A percentile compares a stretch with the other conserved stretches of the same genome.
Evolutionary conservation across 2,888 invertebrate genomes (phyloP).

Genomic region (Napeogenes inachia): DNA sequence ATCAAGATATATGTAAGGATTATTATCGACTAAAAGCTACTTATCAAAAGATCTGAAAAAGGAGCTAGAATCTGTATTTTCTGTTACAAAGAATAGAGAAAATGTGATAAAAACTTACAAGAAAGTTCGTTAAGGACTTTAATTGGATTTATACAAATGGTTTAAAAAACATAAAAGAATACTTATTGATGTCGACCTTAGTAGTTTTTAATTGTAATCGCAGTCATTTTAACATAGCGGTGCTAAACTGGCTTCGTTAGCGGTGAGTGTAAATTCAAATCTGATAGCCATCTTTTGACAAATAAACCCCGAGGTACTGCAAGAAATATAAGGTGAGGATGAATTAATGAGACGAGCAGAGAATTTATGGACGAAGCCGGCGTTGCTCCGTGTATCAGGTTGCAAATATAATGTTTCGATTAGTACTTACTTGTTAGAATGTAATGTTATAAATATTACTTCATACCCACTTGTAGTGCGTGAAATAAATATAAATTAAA

Average conservation of each 20-base stretch:
- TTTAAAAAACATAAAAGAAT: neutral
- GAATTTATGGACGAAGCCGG: conserved; percentile 27
- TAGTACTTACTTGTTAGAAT: neutral
- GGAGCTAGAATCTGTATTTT: no score
- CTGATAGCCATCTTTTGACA: conserved; percentile 29
- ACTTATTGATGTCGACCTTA: conserved; percentile 2
- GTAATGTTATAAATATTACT: no score
- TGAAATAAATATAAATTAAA: no score
- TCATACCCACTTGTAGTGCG: no score
- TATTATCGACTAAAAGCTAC: no score
- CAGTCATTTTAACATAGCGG: neutral
- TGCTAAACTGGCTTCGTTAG: conserved; percentile 10
- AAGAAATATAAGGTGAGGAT: conserved; percentile 31
- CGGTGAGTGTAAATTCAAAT: conserved; percentile 26
- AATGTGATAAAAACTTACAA: conserved; percentile 3
- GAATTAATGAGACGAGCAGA: conserved; percentile 32
- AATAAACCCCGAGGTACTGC: conserved; percentile 26
- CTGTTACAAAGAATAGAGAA: neutral
- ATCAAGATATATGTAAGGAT: no score
- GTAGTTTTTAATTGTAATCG: neutral
- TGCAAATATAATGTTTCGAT: conserved; percentile 28
- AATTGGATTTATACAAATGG: neutral
- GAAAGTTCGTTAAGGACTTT: neutral
- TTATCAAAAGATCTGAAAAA: no score
- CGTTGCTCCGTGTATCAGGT: conserved; percentile 26